Base-by-base conservation (phyloP, 2,113 vertebrate genomes). In the Bos taurus region DNA sequence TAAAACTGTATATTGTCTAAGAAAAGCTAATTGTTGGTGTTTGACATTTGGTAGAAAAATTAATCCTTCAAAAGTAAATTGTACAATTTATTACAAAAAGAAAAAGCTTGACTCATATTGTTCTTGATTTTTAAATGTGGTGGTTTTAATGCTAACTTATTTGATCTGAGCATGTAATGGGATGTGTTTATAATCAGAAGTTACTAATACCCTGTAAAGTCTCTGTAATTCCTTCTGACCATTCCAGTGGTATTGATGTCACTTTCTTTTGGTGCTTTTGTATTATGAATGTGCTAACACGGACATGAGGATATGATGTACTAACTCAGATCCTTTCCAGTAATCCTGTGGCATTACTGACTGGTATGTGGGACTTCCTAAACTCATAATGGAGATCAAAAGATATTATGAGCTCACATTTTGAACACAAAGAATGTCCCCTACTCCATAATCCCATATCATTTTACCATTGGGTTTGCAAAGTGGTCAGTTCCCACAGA, bases 41-140 rank as follows among this genome's bases (percentile, higher is more conserved):
- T 59, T 93, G 40, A 71, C 19, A 46, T 60, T 81, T 81, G 28
- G 8, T 26, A 90, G 48, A 87, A 78, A 81, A 57, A 64, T 77
- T 50, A 77, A 40, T 52, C 50, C 12, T 97, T 96, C 33, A 36
- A 78, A 88, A 80, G 30, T n/a, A 78, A 93, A 90, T 21, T 19
- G 13, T 25, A 4, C 59, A 25, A 74, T 19, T 90, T 64, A 86
- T 90, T 87, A 64, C 52, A 56, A 26, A 74, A 94, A 30, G 8
- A 48, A 43, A 60, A 90, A 77, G 23, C 14, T 88, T 19, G 57
- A 7, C 16, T 52, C 43, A 46, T 83, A 54, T 52, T 57, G 40
- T 64, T 91, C 40, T 82, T 96, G 56, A 81, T 48, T 80, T 71
- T 95, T 88, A 30, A 96, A 97, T 71, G 26, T 71, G 40, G 9